Evolutionary conservation across 1,140 invertebrate genomes (phyloP), one percentile per base, ranked within the genome.

Genomic region (Lasioglossum baleicum): DNA sequence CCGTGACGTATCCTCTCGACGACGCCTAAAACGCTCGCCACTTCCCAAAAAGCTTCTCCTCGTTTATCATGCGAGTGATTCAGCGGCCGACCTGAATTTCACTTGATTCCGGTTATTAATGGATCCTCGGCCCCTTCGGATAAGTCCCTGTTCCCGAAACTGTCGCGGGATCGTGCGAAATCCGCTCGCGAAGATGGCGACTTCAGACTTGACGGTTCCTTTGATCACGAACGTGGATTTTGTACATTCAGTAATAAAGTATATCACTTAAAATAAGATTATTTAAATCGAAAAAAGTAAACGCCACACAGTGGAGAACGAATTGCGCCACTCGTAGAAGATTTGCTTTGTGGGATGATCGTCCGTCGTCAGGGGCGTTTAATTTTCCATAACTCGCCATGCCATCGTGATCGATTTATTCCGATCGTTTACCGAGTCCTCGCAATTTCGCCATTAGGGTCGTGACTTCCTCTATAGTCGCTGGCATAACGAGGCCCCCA

Each of bases 31-130:
- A 72, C 76, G 48, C 4, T 22, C 61, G 60, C 35, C 42, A 44
- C 60, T 65, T 65, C 31, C 69, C 60, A 56, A 73, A 79, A 78
- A 78, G 68, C 75, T 53, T 53, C 69, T 56, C 15, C 76, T 79
- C 76, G n/a, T 79, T 79, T 72, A 79, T 73, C 76, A 79, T 65
- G 61, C 76, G 61, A 73, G 61, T 79, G 76, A 79, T 79, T 79
- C 76, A 78, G 76, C 76, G 53, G 10, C 11, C 48, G 69, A 53
- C 35, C 48, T 13, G 69, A 79, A 73, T 73, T 79, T 79, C 76
- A 65, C 76, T 79, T 56, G 76, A 73, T 79, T 73, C 58, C 69
- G 69, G 44, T 79, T 79, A 79, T 79, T 79, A 79, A 79, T 79
- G 76, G 69, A 56, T 64, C 35, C 69, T 8, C 58, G 22, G 2